Evolutionary conservation across 2,797 vertebrate species (phyloP), one percentile per base, ranked within the genome.

Genomic region (Oryzias sinensis): DNA sequence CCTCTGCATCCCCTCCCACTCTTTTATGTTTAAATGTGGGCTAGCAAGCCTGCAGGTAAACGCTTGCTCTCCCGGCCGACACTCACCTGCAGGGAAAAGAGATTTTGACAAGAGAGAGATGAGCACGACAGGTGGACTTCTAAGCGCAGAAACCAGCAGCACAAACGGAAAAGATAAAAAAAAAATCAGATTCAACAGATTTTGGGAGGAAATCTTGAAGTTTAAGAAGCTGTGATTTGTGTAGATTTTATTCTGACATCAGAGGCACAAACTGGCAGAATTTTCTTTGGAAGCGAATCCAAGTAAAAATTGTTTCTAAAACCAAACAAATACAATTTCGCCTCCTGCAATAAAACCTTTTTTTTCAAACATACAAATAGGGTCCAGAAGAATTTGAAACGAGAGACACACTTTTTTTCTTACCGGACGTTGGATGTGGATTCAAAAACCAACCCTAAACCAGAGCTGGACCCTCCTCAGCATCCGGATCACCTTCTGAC

Each of bases 1-100:
- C 64, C 33, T 37, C 33, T 37, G 1, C 47, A 49, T 58, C 74
- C 58, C 82, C 83, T 76, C 91, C 92, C 90, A 83, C 80, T 72
- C 81, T 80, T 87, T 89, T 85, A 87, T 88, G 91, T 92, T 90
- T 91, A 91, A 90, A 92, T 93, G 86, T 80, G 85, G 81, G 54
- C 62, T 33, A 80, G 53, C 20, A 22, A 79, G 56, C 52, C 59
- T 70, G 61, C 76, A 77, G 77, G 77, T 83, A 63, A 64, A 66
- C 61, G 51, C 53, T 68, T 65, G 55, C 58, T 80, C 54, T 58
- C 59, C 61, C 53, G 46, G 55, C 52, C 33, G 29, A 24, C 53
- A 60, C 61, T 66, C 67, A 71, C 72, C 72, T 81, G 69, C 44
- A 46, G 44, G n/a, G 55, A 49, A 50, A 43, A 17, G 54, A 45